phyloP scores from a whole-genome alignment of 2,113 vertebrate genomes.

The Neolamprologus brichardi region DNA sequence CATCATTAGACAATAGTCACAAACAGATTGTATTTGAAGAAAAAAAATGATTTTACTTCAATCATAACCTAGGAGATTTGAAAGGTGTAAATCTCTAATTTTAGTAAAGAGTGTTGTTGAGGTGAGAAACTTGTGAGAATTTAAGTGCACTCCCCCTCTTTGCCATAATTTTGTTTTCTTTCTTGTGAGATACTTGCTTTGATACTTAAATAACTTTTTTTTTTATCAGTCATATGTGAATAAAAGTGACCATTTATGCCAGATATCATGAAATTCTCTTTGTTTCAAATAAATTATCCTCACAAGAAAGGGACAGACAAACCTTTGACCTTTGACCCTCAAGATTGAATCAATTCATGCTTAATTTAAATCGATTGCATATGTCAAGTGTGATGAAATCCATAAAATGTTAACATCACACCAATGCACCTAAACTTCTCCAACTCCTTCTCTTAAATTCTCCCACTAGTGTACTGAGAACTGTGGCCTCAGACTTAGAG shows the following conservation, averaged over 20 bases:
- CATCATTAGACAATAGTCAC: neutral
- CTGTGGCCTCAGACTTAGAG: neutral
- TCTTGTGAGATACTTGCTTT: neutral
- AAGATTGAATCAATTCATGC: neutral
- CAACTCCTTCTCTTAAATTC: neutral
- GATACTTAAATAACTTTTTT: neutral
- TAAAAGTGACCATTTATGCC: neutral
- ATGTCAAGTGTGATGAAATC: neutral
- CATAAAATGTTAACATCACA: neutral
- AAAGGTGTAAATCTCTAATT: neutral
- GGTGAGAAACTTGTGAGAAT: neutral
- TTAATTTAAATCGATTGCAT: neutral
- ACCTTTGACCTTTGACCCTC: neutral
- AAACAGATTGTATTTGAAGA: neutral
- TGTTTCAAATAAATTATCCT: neutral
- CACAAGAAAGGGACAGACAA: neutral
- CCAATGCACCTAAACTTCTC: too few relatives aligned
- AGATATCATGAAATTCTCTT: neutral
- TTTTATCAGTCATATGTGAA: neutral
- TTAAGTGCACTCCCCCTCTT: neutral
- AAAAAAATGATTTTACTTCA: rapidly evolving
- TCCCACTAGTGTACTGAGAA: neutral
- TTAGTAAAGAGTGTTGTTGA: neutral
- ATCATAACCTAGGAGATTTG: rapidly evolving
- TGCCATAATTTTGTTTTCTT: neutral